These are phyloP conservation scores for Macaria liturata DNA, from an alignment of 2,888 invertebrate genomes.

Conservation along the genomic window DNA sequence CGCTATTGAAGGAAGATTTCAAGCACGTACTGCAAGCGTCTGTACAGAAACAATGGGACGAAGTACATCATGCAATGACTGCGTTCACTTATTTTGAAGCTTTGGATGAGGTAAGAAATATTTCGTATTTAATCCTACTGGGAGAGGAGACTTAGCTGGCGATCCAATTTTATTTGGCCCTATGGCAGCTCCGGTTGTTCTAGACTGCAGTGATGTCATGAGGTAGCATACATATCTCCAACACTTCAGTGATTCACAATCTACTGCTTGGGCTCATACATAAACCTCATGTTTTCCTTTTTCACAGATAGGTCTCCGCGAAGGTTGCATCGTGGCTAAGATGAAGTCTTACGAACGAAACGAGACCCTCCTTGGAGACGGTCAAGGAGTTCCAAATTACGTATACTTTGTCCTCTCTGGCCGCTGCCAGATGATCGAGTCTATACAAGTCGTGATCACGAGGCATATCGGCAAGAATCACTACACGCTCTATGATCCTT, in stretches of 20 bases:
- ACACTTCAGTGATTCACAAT: too few species aligned
- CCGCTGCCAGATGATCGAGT: slow-evolving; percentile 84
- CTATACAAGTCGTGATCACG: slow-evolving; percentile 70
- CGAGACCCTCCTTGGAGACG: slow-evolving; percentile 82
- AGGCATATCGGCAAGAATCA: slow-evolving; percentile 56
- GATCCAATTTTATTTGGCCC: too few species aligned
- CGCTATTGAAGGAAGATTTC: slow-evolving; percentile 85
- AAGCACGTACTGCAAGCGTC: slow-evolving; percentile 83
- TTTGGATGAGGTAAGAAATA: slow-evolving; percentile 73
- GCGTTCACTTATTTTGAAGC: slow-evolving; percentile 86
- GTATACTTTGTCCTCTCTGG: slow-evolving; percentile 84
- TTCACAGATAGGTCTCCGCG: slow-evolving; percentile 78
- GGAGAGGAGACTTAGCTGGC: too few species aligned
- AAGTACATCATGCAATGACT: slow-evolving; percentile 82
- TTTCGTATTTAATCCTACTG: too few species aligned
- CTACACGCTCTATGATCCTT: slow-evolving; percentile 76
- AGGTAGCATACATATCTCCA: too few species aligned
- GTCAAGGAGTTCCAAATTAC: slow-evolving; percentile 70
- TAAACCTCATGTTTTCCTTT: too few species aligned
- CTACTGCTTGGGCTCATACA: too few species aligned
- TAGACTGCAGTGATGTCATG: too few species aligned
- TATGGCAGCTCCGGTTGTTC: too few species aligned
- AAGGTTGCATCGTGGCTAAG: slow-evolving; percentile 86
- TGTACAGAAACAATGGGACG: slow-evolving; percentile 85
- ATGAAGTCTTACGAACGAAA: slow-evolving; percentile 80